phyloP scores from a whole-genome alignment of 2,113 vertebrate genomes.

The rabbit (Oryctolagus cuniculus) region DNA sequence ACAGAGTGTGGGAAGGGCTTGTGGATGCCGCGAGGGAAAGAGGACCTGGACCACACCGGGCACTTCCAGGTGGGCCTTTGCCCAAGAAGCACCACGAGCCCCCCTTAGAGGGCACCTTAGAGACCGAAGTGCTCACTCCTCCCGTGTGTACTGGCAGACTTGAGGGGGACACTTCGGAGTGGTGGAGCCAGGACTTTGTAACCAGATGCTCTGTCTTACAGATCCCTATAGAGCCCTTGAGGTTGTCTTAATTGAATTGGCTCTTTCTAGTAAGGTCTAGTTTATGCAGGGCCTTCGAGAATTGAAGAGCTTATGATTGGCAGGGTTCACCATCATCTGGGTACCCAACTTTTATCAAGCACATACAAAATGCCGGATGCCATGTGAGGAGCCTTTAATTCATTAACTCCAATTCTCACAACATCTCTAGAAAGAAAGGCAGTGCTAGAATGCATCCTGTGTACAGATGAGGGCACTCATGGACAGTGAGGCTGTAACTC shows the following conservation, averaged over 20 bases:
- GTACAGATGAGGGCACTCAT: not conserved
- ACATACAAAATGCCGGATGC: not conserved
- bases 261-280: not conserved
- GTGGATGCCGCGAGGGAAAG: not conserved
- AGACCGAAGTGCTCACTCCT: not conserved
- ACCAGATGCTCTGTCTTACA: not conserved
- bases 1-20: not conserved
- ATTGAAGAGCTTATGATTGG: not conserved
- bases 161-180: not conserved
- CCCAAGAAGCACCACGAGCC: not conserved
- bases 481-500: not conserved
- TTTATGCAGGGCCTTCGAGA: not conserved
- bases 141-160: not conserved
- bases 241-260: not conserved
- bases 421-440: not conserved
- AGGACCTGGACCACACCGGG: fast-evolving
- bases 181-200: not conserved
- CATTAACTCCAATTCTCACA: not conserved
- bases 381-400: not conserved
- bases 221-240: not conserved
- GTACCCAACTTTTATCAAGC: slow-evolving; percentile 50
- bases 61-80: not conserved
- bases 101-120: not conserved
- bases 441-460: not conserved
- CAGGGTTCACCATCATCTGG: not conserved